Percentiles rank a stretch among this genome's conserved stretches.
Evolutionary conservation across 2,797 vertebrate species (phyloP).

Genomic region (Danio kyathit): DNA sequence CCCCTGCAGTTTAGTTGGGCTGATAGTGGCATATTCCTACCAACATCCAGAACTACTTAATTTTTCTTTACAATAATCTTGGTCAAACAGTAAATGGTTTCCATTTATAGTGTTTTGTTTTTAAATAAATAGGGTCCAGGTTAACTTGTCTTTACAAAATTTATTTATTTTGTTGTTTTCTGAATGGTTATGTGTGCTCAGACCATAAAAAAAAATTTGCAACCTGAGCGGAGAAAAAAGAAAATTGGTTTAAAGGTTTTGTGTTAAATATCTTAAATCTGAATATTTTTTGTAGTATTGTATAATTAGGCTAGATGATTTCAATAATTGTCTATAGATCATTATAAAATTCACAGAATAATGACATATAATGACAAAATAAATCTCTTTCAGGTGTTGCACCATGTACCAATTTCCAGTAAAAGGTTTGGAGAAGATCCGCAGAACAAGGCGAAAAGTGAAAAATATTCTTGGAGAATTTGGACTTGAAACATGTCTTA

Average conservation of each 20-base stretch:
- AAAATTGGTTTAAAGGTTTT: neutral
- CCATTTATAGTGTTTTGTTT: neutral
- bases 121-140: neutral
- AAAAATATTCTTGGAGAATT: slow-evolving; percentile 92
- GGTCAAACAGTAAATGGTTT: neutral
- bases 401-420: slow-evolving; percentile 98
- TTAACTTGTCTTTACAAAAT: neutral
- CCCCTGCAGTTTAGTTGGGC: neutral
- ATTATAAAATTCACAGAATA: neutral
- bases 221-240: neutral
- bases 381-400: slow-evolving; percentile 68
- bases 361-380: neutral
- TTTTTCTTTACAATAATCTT: neutral
- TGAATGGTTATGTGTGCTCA: neutral
- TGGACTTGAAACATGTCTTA: slow-evolving; percentile 90
- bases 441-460: slow-evolving; percentile 92
- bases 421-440: slow-evolving; percentile 92
- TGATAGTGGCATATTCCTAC: neutral
- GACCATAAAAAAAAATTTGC: neutral
- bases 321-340: neutral
- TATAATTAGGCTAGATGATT: neutral
- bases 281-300: neutral
- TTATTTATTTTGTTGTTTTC: neutral
- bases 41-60: neutral
- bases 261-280: neutral